Evolutionary conservation across 1,140 invertebrate species (phyloP), one percentile per base, ranked within the genome.

Genomic region (Philopotamus ludificatus): DNA sequence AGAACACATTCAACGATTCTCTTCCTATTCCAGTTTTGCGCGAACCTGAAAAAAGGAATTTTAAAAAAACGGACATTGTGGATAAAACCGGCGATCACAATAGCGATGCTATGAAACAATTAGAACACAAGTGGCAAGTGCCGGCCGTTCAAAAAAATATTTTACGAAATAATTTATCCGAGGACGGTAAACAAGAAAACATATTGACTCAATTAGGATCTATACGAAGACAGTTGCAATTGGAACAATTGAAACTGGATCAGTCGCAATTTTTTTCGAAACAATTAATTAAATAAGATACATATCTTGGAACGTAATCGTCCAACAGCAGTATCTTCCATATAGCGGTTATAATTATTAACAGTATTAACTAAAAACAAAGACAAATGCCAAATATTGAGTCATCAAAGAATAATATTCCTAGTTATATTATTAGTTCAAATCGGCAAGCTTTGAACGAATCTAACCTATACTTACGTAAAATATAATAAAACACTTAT

Each of bases 121-220:
- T 83, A 0, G 68, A 70, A 25, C 76, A 83, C 66, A 82, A 82
- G 71, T 84, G 82, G 82, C 76, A 80, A 71, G 78, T 83, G 23
- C 82, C 82, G 0, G 80, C 75, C 0, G 81, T 83, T 34, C 82
- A 84, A 72, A 83, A 81, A 73, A 84, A 82, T 73, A 81, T 82
- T 65, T 63, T 83, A 34, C 82, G 80, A 70, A 77, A 76, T 65
- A 70, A 78, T 18, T 74, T 76, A 0, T 75, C 75, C 16, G 78
- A 79, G 4, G 78, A 79, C 15, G 80, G 79, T 9, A 80, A 79
- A 69, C 74, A 75, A 62, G 70, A 79, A 8, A 80, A 78, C 72
- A 82, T 85, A 64, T 73, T 85, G 59, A 83, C 82, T 3, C 83
- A 85, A 70, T 69, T 85, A 12, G 83, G 82, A 3, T 82, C 82